Conservation (phyloP, 35 echinoderm and acorn worm species). For the Diadema setosum region DNA sequence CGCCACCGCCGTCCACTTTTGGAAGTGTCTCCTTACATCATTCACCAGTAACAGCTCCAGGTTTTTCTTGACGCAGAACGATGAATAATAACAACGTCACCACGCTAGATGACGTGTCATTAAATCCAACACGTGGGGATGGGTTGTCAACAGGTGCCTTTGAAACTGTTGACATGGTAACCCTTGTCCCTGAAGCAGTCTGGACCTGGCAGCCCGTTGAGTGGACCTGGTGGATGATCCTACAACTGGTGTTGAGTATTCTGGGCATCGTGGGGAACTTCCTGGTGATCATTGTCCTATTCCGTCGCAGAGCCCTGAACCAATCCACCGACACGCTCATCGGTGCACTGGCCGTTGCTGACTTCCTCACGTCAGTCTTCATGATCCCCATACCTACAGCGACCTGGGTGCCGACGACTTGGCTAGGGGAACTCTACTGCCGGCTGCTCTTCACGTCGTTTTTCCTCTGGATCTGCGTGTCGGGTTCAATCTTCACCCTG, state of each 20-base stretch:
- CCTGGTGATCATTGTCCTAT: conserved; percentile 57
- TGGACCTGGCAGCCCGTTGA: not conserved
- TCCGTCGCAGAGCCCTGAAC: not conserved
- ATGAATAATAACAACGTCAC: too few species aligned
- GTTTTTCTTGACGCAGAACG: too few species aligned
- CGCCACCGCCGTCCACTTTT: too few species aligned
- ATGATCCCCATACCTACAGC: conserved; percentile 67
- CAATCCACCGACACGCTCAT: conserved; percentile 72
- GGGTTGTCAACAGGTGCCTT: too few species aligned
- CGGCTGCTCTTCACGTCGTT: conserved; percentile 50
- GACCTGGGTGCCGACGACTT: not conserved
- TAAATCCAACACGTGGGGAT: too few species aligned
- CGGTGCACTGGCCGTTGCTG: conserved; percentile 63
- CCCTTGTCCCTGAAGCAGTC: not conserved
- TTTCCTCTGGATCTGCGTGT: conserved; percentile 74
- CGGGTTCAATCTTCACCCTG: conserved; percentile 68
- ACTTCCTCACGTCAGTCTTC: conserved; percentile 59
- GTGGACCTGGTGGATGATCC: conserved; percentile 47
- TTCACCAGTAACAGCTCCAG: too few species aligned
- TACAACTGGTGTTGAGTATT: conserved; percentile 38
- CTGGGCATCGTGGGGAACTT: conserved; percentile 75
- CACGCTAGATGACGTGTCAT: too few species aligned
- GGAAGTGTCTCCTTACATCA: too few species aligned
- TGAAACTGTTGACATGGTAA: not conserved
- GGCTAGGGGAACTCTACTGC: conserved; percentile 67